Percentiles rank a stretch among this genome's conserved stretches.
Evolutionary conservation across 2,888 invertebrate genomes (phyloP).

Genomic region (Willowsia nigromaculata): DNA sequence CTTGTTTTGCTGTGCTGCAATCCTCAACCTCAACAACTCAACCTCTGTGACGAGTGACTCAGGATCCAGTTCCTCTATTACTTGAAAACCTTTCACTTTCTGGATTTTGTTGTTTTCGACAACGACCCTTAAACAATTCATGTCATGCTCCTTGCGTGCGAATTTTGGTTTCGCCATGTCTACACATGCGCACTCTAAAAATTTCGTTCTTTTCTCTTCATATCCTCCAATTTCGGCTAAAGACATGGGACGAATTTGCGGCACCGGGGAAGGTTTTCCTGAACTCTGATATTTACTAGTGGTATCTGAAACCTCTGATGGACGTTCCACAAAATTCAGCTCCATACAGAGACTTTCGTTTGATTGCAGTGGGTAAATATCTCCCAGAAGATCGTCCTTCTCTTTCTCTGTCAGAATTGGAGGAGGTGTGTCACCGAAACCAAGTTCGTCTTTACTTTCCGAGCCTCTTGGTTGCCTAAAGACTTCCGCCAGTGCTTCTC

Average conservation of each 20-base stretch:
- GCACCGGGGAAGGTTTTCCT: neutral
- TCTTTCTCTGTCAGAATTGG: too few species aligned
- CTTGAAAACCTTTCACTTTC: neutral
- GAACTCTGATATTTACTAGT: too few species aligned
- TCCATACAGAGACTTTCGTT: too few species aligned
- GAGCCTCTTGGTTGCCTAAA: too few species aligned
- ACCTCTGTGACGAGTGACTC: constrained; percentile 9
- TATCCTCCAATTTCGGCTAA: neutral
- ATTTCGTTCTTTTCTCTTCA: neutral
- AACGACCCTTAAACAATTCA: neutral
- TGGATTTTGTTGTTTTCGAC: constrained; percentile 19
- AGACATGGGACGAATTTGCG: neutral
- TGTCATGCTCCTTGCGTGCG: too few species aligned
- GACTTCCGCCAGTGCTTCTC: too few species aligned
- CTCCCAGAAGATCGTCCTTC: too few species aligned
- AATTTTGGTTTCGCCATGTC: neutral
- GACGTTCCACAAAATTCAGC: too few species aligned
- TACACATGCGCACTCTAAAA: neutral
- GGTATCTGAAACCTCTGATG: too few species aligned
- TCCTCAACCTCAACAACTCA: constrained; percentile 8
- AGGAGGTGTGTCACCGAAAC: too few species aligned
- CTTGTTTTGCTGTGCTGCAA: neutral
- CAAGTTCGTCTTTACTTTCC: too few species aligned
- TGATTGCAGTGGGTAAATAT: too few species aligned
- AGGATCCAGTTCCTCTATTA: constrained; percentile 38